A percentile compares a stretch with the other conserved stretches of the same genome.
phyloP scores from a whole-genome alignment of 2,797 vertebrate genomes.

The Macropus fuliginosus region DNA sequence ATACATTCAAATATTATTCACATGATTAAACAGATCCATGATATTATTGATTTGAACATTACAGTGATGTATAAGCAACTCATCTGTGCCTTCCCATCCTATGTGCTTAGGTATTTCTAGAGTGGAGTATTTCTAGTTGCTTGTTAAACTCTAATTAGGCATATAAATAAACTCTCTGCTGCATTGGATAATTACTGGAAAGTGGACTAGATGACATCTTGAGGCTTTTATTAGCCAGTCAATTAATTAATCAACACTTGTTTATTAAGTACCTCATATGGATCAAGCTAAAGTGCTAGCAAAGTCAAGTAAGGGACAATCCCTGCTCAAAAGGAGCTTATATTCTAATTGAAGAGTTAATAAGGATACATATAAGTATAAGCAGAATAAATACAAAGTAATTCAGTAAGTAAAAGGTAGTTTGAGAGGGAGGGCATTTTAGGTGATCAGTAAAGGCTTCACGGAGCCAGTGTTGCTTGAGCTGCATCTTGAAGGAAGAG shows the following conservation, averaged over 20 bases:
- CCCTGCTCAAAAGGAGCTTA: conserved; percentile 19
- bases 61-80: neutral
- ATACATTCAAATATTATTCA: neutral
- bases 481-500: neutral
- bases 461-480: neutral
- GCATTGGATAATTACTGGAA: neutral
- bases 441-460: neutral
- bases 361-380: neutral
- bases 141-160: conserved; percentile 16
- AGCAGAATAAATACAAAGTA: neutral
- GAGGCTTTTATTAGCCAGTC: neutral
- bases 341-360: neutral
- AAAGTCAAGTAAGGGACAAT: neutral
- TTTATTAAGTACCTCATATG: neutral
- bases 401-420: neutral
- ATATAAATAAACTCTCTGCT: conserved; percentile 49
- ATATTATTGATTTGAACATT: neutral
- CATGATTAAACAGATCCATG: neutral
- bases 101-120: conserved; percentile 18
- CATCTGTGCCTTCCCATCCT: neutral
- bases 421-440: neutral
- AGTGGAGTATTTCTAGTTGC: conserved; percentile 16
- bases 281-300: neutral
- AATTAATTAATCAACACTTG: neutral
- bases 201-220: neutral